Evolutionary conservation across 2,888 invertebrate genomes (phyloP).

Genomic region (Margaritifera margaritifera): DNA sequence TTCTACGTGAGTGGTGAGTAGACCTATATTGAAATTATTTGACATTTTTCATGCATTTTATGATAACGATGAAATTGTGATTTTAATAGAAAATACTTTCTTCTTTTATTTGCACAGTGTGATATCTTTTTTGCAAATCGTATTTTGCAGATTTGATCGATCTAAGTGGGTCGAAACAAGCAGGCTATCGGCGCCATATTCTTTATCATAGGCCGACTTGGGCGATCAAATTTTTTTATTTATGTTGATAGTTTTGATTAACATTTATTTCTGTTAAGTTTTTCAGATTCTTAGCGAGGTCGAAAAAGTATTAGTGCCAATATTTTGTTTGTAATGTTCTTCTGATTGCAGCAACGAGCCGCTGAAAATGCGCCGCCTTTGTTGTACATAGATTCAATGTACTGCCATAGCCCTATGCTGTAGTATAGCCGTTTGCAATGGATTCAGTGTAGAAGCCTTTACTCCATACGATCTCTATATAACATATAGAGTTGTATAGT

Average conservation of each 20-base stretch:
- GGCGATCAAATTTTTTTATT: neutral
- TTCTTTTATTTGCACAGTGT: conserved; percentile 29
- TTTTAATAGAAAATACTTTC: conserved; percentile 30
- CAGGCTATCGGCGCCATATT: too few species aligned
- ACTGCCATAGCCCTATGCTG: conserved; percentile 38
- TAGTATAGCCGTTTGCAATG: conserved; percentile 16
- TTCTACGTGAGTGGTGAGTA: conserved; percentile 4
- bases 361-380: conserved; percentile 21
- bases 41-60: conserved; percentile 4
- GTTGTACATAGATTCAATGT: conserved; percentile 24
- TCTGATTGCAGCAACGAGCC: neutral
- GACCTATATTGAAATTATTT: conserved; percentile 1
- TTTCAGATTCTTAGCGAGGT: too few species aligned
- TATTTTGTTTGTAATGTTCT: too few species aligned
- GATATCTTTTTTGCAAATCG: conserved; percentile 2
- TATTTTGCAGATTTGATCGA: neutral
- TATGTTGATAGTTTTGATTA: neutral
- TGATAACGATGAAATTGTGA: conserved; percentile 22
- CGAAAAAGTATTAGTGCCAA: too few species aligned
- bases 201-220: too few species aligned
- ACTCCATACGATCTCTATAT: conserved; percentile 47
- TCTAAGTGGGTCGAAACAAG: too few species aligned
- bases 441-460: conserved; percentile 33
- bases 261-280: neutral
- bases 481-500: conserved; percentile 45